phyloP scores from a whole-genome alignment of 2,113 vertebrate species.

The Gobius niger region DNA sequence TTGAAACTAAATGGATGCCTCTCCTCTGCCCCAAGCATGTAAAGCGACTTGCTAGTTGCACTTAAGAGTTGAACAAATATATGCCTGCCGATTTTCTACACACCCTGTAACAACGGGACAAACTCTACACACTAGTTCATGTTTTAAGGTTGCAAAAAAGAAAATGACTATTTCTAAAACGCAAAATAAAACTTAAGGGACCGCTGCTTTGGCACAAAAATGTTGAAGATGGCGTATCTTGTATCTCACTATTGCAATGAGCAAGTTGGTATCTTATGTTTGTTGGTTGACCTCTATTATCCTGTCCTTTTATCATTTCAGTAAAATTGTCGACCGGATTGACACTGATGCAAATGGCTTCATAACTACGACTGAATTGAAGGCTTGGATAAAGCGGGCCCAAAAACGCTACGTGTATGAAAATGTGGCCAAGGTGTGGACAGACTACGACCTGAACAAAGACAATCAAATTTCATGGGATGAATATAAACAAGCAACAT shows the following conservation, averaged over 20 bases:
- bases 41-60: conserved; percentile 3
- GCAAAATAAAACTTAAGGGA: no score
- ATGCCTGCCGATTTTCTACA: neutral
- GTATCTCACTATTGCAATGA: no score
- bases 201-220: no score
- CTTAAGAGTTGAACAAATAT: neutral
- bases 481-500: conserved; percentile 96
- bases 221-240: no score
- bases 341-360: conserved; percentile 85
- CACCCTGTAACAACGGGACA: no score
- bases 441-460: conserved; percentile 94
- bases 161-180: no score
- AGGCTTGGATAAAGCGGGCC: conserved; percentile 93
- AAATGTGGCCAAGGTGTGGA: conserved; percentile 95
- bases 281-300: no score
- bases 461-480: conserved; percentile 96
- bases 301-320: conserved; percentile 51
- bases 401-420: conserved; percentile 98
- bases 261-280: no score
- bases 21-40: conserved; percentile 15
- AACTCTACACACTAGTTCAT: no score
- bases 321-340: conserved; percentile 93
- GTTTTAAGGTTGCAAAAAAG: no score
- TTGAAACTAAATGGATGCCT: conserved; percentile 15
- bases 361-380: conserved; percentile 88